Base-by-base conservation (phyloP, 2,113 vertebrate genomes). In the Notechis scutatus region DNA sequence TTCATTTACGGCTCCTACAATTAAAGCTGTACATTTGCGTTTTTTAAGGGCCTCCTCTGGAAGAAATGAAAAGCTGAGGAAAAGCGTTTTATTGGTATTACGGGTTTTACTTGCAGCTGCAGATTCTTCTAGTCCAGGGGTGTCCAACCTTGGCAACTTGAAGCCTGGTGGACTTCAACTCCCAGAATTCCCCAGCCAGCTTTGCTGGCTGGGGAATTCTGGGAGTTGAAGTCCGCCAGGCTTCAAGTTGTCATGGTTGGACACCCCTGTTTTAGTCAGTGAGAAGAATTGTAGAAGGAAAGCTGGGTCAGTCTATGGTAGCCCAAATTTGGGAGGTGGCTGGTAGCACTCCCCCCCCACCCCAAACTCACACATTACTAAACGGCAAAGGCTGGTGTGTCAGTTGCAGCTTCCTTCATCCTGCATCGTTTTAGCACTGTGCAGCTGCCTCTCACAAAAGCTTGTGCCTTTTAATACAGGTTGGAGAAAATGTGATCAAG, bases 71-170 rank as follows among this genome's bases (percentile, higher is more conserved):
- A 89, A 86, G 64, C 92, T 87, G 88, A 88, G n/a, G 61, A 89
- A 42, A 74, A 91, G 59, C 4, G 50, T 92, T 91, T 92, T 92
- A 85, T 94, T 94, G 93, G 89, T 95, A 96, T 93, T 95, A 94
- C 57, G 93, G 69, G 52, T 94, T 69, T 57, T 47, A 47, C 69
- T 95, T 92, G 91, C 87, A 93, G 88, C 90, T 47, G 87, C 64
- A 91, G 85, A 87, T 94, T 93, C 29, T n/a, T n/a, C 89, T 59
- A 21, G 94, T 85, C 90, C n/a, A n/a, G n/a, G n/a, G n/a, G n/a
- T n/a, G n/a, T n/a, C n/a, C n/a, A n/a, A n/a, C n/a, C n/a, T n/a
- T n/a, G n/a, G n/a, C n/a, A n/a, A n/a, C n/a, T n/a, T n/a, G n/a
- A n/a, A n/a, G n/a, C n/a, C n/a, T n/a, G n/a, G n/a, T n/a, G n/a